Base-by-base conservation (phyloP, 2,797 vertebrate species). In the Sparus aurata region DNA sequence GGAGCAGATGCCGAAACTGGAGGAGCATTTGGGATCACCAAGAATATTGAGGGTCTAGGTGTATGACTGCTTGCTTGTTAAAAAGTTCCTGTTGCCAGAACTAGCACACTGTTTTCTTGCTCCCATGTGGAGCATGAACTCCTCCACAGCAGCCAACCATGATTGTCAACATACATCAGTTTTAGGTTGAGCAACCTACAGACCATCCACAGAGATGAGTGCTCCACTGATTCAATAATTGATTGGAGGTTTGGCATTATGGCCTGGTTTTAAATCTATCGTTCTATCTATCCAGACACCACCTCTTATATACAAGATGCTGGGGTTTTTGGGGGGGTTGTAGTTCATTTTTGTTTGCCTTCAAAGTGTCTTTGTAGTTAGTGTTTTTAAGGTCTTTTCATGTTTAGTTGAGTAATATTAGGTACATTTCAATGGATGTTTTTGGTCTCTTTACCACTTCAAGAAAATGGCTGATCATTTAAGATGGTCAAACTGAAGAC, bases 31-130 rank as follows among this genome's bases (percentile, higher is more conserved):
- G 18, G 23, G 18, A 45, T 50, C 8, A 1, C 23, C 52, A 30
- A 65, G 20, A 49, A 16, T 55, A 23, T 12, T 47, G 5, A 45
- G 52, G 41, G 43, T 20, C 46, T 18, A 27, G 43, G 7, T n/a
- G 18, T 55, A 30, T 55, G 55, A 60, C 73, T 70, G 18, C 38
- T 49, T n/a, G 41, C 58, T 69, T 65, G 60, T 69, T 77, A 61
- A 73, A 69, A 73, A 41, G 49, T n/a, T 43, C 23, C 22, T 49
- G 50, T 63, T 43, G 38, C 46, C 49, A 10, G 23, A 62, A 25
- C 22, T 60, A 25, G 43, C 12, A 38, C 50, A n/a, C 45, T 1
- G 17, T 49, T 23, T 23, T 69, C 17, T 0, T 38, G 5, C 45
- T 58, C 34, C 34, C 5, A 10, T 8, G 20, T 62, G 15, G 45